Evolutionary conservation across 2,888 invertebrate genomes (phyloP).

Genomic region (Onchidella celtica): DNA sequence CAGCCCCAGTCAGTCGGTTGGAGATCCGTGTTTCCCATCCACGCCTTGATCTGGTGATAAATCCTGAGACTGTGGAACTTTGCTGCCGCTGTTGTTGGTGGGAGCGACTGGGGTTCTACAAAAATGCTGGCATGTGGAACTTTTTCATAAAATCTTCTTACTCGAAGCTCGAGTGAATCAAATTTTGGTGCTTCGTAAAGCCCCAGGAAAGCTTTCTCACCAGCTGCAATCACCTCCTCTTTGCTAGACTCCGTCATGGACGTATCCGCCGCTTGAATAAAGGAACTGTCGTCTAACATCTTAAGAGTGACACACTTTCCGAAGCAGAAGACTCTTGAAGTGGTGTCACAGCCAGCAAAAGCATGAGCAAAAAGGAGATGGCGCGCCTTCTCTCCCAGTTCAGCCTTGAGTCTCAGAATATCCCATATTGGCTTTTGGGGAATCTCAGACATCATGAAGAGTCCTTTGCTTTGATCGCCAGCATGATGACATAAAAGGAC

Average conservation of each 20-base stretch:
- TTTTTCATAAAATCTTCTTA: constrained; percentile 18
- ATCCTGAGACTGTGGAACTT: constrained; percentile 28
- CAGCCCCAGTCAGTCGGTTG: constrained; percentile 31
- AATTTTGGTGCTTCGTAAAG: background rate
- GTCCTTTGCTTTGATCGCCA: background rate
- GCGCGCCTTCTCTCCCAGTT: background rate
- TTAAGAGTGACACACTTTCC: background rate
- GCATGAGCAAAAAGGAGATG: constrained; percentile 32
- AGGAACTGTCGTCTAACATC: background rate
- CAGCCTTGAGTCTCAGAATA: background rate
- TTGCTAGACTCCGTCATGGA: background rate
- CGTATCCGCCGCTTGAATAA: background rate
- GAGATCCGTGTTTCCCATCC: constrained; percentile 9
- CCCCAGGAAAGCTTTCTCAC: constrained; percentile 11
- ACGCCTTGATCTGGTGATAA: background rate
- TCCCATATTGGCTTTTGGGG: background rate
- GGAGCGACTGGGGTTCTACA: constrained; percentile 15
- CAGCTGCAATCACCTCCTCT: background rate
- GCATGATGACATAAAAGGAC: constrained; percentile 59
- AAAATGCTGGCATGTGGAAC: background rate
- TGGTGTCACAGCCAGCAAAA: constrained; percentile 34
- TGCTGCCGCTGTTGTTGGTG: constrained; percentile 38
- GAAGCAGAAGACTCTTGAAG: constrained; percentile 17
- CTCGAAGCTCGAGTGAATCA: background rate
- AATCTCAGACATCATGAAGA: background rate